Evolutionary conservation across 2,888 invertebrate species (phyloP).

Genomic region (Netelia inedita): DNA sequence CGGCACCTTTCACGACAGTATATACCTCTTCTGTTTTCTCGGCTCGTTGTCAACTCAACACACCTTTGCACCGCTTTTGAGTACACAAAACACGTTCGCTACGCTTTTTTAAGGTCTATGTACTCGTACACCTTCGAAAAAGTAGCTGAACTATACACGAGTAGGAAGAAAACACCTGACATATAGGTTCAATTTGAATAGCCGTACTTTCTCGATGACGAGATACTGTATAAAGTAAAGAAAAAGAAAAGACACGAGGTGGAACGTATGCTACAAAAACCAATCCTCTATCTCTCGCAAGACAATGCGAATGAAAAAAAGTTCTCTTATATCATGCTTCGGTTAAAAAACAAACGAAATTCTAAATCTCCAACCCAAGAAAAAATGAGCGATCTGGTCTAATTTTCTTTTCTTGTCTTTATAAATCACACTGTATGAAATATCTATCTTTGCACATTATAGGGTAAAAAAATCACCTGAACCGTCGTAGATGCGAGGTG

Average conservation of each 20-base stretch:
- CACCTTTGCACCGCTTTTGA: conserved; percentile 8
- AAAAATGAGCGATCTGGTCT: background rate
- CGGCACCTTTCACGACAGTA: conserved; percentile 59
- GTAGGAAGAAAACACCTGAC: background rate
- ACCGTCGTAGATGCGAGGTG: conserved; percentile 20
- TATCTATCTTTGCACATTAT: conserved; percentile 5
- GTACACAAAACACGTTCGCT: background rate
- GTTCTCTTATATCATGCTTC: background rate
- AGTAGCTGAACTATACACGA: background rate
- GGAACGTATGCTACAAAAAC: background rate
- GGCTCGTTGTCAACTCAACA: background rate
- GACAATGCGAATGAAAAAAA: background rate
- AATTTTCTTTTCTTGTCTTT: background rate
- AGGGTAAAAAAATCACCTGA: conserved; percentile 40
- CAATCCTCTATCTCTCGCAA: background rate
- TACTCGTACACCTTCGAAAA: background rate
- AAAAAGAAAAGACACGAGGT: background rate
- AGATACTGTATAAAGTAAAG: background rate
- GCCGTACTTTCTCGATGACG: conserved; percentile 23
- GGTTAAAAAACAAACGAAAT: conserved; percentile 1
- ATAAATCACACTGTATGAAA: background rate
- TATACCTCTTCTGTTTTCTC: background rate
- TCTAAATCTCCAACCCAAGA: background rate
- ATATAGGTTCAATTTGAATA: background rate
- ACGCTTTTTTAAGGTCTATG: background rate